Percentiles rank a stretch among this genome's conserved stretches.
Evolutionary conservation across 1,140 invertebrate species (phyloP).

Genomic region (Drosophila pachea): DNA sequence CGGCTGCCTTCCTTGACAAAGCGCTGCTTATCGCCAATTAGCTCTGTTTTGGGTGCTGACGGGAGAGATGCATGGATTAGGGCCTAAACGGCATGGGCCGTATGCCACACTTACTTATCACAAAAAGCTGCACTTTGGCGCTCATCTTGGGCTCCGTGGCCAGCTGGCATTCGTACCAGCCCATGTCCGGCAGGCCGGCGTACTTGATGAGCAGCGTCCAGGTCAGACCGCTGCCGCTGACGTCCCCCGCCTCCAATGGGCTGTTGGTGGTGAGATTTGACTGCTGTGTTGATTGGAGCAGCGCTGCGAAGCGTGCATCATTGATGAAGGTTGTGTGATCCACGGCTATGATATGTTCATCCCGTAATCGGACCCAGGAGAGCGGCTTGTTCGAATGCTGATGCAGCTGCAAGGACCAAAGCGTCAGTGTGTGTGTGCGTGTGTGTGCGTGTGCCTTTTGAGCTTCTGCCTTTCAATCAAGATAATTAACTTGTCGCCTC

Average conservation of each 20-base stretch:
- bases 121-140: constrained; percentile 83
- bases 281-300: constrained; percentile 82
- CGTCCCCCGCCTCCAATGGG: constrained; percentile 5
- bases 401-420: constrained; percentile 76
- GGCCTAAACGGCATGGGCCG: too few species aligned
- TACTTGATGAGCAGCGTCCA: constrained; percentile 92
- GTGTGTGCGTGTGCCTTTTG: background rate
- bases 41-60: constrained; percentile 80
- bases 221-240: constrained; percentile 85
- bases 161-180: constrained; percentile 87
- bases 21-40: constrained; percentile 81
- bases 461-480: constrained; percentile 48
- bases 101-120: constrained; percentile 82
- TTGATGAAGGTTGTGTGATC: constrained; percentile 91
- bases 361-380: constrained; percentile 91
- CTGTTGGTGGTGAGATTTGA: constrained; percentile 17
- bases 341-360: constrained; percentile 93
- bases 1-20: constrained; percentile 82
- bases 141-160: constrained; percentile 85
- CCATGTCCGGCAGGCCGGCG: constrained; percentile 82
- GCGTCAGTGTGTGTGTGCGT: background rate
- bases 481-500: constrained; percentile 24
- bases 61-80: constrained; percentile 6
- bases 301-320: constrained; percentile 90
- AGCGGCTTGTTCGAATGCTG: constrained; percentile 88